A percentile compares a stretch with the other conserved stretches of the same genome.
These are phyloP conservation scores for Brachionichthys hirsutus DNA, from an alignment of 2,113 vertebrate genomes.

Conservation along the genomic window DNA sequence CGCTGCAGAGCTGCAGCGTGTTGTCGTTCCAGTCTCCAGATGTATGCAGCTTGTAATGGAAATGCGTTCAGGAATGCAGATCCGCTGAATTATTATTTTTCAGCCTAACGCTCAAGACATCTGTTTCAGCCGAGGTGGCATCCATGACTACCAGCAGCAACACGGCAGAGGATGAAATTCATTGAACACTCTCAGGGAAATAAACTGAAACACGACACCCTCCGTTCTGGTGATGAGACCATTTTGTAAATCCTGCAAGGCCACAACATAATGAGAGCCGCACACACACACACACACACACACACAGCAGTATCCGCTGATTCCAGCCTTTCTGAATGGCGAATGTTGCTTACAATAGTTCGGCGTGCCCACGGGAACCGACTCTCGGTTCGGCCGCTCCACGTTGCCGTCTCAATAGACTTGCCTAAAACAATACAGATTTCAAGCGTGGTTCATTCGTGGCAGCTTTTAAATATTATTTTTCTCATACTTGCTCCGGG, in stretches of 20 bases:
- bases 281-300: too few relatives aligned
- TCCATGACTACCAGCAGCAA: slow-evolving; percentile 26
- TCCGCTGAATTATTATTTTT: slow-evolving; percentile 53
- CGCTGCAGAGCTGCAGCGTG: slow-evolving; percentile 34
- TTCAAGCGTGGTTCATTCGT: slow-evolving; percentile 30
- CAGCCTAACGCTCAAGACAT: slow-evolving; percentile 48
- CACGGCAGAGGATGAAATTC: slow-evolving; percentile 12
- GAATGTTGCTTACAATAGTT: slow-evolving; percentile 20
- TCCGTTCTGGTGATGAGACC: slow-evolving; percentile 17
- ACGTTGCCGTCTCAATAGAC: slow-evolving; percentile 3
- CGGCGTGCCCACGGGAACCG: slow-evolving; percentile 25
- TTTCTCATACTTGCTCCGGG: background rate
- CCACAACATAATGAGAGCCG: slow-evolving; percentile 20
- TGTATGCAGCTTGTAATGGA: slow-evolving; percentile 53
- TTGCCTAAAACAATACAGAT: slow-evolving; percentile 12
- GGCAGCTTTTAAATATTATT: slow-evolving; percentile 16
- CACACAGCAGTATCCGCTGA: slow-evolving; percentile 14
- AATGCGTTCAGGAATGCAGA: slow-evolving; percentile 56
- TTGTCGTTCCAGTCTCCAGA: slow-evolving; percentile 61
- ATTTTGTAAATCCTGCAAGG: slow-evolving; percentile 7
- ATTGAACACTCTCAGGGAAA: slow-evolving; percentile 23
- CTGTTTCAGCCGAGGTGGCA: slow-evolving; percentile 45
- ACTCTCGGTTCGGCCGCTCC: slow-evolving; percentile 20
- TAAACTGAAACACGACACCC: slow-evolving; percentile 10
- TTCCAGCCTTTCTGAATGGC: slow-evolving; percentile 25